Percentiles rank a stretch among this genome's conserved stretches.
These are phyloP conservation scores for Cromileptes altivelis DNA, from an alignment of 2,113 vertebrate genomes.

Conservation along the genomic window DNA sequence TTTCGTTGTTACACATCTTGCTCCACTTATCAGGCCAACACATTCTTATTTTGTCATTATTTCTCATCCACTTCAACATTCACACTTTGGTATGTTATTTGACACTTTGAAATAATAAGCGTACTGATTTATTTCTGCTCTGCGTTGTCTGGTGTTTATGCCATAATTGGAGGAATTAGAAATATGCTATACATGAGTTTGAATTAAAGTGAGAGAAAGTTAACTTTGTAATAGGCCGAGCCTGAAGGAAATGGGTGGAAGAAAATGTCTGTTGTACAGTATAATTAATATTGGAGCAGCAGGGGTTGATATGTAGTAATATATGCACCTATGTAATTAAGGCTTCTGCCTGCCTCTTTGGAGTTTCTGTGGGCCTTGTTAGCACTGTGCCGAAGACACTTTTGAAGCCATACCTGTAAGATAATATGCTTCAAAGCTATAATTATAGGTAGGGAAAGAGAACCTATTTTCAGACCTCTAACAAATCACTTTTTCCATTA, in stretches of 20 bases:
- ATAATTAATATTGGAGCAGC: slow-evolving; percentile 78
- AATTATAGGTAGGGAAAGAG: slow-evolving; percentile 83
- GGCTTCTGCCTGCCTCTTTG: slow-evolving; percentile 69
- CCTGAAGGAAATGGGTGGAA: slow-evolving; percentile 59
- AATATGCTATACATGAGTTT: slow-evolving; percentile 60
- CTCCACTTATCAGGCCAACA: slow-evolving; percentile 3
- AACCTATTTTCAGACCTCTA: slow-evolving; percentile 84
- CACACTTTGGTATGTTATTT: slow-evolving; percentile 25
- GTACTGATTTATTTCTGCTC: slow-evolving; percentile 26
- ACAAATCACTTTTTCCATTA: slow-evolving; percentile 86
- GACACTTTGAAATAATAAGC: slow-evolving; percentile 6
- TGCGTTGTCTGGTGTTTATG: slow-evolving; percentile 45
- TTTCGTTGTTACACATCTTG: slow-evolving; percentile 1
- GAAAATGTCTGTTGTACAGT: slow-evolving; percentile 63
- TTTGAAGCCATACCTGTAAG: slow-evolving; percentile 81
- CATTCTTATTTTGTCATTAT: slow-evolving; percentile 1
- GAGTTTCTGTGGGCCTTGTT: slow-evolving; percentile 78
- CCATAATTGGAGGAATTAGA: slow-evolving; percentile 68
- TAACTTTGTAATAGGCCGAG: slow-evolving; percentile 75
- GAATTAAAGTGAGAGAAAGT: slow-evolving; percentile 73
- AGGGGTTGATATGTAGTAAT: slow-evolving; percentile 74
- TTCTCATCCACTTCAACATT: neutral
- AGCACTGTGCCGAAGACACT: slow-evolving; percentile 74
- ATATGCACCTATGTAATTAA: slow-evolving; percentile 83
- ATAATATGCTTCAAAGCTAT: slow-evolving; percentile 85